Evolutionary conservation across 2,113 vertebrate species (phyloP).

Genomic region (Pedionomus torquatus): DNA sequence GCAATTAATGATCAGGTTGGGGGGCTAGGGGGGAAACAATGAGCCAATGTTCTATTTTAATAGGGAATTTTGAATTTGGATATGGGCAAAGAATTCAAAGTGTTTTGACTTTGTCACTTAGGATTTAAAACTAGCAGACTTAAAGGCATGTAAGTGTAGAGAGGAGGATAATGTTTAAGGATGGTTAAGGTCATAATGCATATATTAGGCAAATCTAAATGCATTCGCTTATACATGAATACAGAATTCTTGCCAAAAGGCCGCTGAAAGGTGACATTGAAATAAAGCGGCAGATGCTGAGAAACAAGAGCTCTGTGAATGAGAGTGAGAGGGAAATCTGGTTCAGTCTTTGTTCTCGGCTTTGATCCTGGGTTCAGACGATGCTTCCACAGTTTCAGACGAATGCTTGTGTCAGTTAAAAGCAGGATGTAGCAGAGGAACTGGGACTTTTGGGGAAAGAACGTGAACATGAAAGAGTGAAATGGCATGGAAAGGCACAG

Average conservation of each 20-base stretch:
- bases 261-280: constrained; percentile 12
- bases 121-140: background rate
- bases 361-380: background rate
- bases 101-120: background rate
- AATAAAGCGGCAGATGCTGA: background rate
- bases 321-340: background rate
- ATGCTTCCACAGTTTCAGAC: background rate
- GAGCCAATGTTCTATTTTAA: constrained; percentile 13
- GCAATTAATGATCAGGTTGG: constrained; percentile 2
- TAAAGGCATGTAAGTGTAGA: background rate
- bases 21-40: background rate
- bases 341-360: background rate
- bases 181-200: constrained; percentile 14
- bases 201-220: background rate
- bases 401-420: background rate
- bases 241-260: constrained; percentile 26
- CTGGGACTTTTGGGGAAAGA: background rate
- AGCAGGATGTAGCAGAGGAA: background rate
- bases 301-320: background rate
- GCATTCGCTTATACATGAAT: background rate
- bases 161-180: background rate
- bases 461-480: background rate
- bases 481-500: background rate
- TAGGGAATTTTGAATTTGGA: background rate
- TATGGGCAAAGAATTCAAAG: background rate